Percentiles rank a stretch among this genome's conserved stretches.
Evolutionary conservation across 2,888 invertebrate genomes (phyloP).

Genomic region (Cosmia trapezina): DNA sequence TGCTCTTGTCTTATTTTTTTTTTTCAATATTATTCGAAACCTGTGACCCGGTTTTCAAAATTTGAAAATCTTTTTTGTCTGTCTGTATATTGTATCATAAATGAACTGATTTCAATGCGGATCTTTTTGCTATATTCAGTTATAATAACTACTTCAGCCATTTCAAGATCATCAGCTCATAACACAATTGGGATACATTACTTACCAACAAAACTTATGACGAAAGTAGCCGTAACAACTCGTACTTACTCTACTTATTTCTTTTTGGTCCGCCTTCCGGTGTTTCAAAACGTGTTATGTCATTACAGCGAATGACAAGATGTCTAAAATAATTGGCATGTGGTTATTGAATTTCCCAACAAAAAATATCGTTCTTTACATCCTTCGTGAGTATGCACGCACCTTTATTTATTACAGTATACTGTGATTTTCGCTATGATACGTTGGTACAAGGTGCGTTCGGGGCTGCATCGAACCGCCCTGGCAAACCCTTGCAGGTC

Average conservation of each 20-base stretch:
- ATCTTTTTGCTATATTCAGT: too few species aligned
- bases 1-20: background rate
- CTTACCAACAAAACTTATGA: background rate
- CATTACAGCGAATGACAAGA: constrained; percentile 13
- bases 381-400: background rate
- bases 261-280: background rate
- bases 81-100: background rate
- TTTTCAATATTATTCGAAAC: background rate
- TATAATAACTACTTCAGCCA: background rate
- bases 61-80: background rate
- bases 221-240: background rate
- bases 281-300: background rate
- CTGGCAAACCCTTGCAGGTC: constrained; percentile 26
- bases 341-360: background rate
- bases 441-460: constrained; percentile 48
- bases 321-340: constrained; percentile 35
- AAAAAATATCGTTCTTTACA: background rate
- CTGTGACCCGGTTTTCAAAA: background rate
- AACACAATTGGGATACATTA: background rate
- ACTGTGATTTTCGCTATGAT: constrained; percentile 26
- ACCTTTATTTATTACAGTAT: constrained; percentile 46
- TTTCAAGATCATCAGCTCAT: background rate
- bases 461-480: constrained; percentile 46
- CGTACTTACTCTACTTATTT: background rate
- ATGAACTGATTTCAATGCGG: background rate